Base-by-base conservation (phyloP, 2,797 vertebrate genomes). In the Danio choprae region DNA sequence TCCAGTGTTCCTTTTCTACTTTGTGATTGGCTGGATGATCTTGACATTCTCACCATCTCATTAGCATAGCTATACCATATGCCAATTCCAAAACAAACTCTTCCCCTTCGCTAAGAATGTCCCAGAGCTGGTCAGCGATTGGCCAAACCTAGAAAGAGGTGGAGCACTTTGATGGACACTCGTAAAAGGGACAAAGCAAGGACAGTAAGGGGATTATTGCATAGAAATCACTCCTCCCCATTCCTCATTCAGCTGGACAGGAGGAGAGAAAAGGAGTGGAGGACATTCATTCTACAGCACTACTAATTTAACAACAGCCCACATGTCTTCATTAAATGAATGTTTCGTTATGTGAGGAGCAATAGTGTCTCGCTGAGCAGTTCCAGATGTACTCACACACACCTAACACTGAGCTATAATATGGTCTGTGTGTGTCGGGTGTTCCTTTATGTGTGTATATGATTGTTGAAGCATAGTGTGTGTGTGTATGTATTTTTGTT, bases 1-100 rank as follows among this genome's bases (percentile, higher is more conserved):
- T 85, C 98, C 98, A 1, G 95, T 99, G 84, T 99, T 98, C 90
- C 95, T 99, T 62, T 99, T 99, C 91, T 99, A 99, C 90, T 99
- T 99, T 0, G 96, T 99, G 55, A 98, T 99, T 84, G 96, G 96
- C 67, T 99, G 97, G 97, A 98, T 99, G 94, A 94, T 99, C 83
- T 94, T 99, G 85, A 98, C 97, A 53, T 99, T 98, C 77, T 95
- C 95, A 0, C 94, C 95, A 0, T 43, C 89, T 2, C 79, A 84
- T 13, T 89, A 87, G 85, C 43, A 53, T 56, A 75, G 12, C 56
- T 13, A 80, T 38, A 56, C 22, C 40, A 15, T 72, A 38, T 0
- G 0, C 15, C 69, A 69, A 62, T 59, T 48, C 41, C 40, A 13
- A 36, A 56, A 74, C 20, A 41, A 65, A 60, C 74, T 40, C 59